Conservation (phyloP, 2,113 vertebrate genomes). For the Verasper variegatus region DNA sequence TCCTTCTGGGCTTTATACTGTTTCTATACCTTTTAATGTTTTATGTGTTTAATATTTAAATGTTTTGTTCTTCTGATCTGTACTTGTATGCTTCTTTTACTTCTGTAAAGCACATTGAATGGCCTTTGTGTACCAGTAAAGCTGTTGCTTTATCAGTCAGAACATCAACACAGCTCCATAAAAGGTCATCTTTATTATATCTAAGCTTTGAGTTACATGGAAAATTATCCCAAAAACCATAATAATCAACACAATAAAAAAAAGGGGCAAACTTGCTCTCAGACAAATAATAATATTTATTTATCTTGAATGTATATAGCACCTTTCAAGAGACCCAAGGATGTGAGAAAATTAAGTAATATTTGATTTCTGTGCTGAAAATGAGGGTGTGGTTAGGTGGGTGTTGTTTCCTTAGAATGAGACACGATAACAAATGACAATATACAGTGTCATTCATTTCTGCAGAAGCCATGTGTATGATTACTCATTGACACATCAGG, state of each 20-base stretch:
- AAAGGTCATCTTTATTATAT: not conserved
- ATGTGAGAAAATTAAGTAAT: not conserved
- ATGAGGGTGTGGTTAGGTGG: not conserved
- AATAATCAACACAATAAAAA: too few relatives aligned
- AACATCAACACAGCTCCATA: not conserved
- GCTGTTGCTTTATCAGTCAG: not conserved
- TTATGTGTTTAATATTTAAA: too few relatives aligned
- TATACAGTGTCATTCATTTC: not conserved
- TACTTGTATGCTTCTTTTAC: too few relatives aligned
- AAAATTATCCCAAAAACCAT: not conserved
- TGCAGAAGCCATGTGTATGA: not conserved
- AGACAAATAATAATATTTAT: too few relatives aligned
- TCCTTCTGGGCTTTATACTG: too few relatives aligned
- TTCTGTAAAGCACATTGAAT: too few relatives aligned
- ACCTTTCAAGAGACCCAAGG: too few relatives aligned
- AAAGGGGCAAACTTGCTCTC: too few relatives aligned
- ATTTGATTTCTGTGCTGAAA: not conserved
- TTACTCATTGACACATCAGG: not conserved
- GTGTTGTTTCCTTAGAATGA: not conserved
- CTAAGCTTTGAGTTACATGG: not conserved
- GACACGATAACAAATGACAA: not conserved
- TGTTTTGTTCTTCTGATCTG: too few relatives aligned
- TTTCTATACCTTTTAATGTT: too few relatives aligned
- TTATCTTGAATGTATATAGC: too few relatives aligned
- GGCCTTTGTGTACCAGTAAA: not conserved